These are phyloP conservation scores for Ciconia nigra DNA, from an alignment of 2,797 vertebrate genomes.

Conservation along the genomic window DNA sequence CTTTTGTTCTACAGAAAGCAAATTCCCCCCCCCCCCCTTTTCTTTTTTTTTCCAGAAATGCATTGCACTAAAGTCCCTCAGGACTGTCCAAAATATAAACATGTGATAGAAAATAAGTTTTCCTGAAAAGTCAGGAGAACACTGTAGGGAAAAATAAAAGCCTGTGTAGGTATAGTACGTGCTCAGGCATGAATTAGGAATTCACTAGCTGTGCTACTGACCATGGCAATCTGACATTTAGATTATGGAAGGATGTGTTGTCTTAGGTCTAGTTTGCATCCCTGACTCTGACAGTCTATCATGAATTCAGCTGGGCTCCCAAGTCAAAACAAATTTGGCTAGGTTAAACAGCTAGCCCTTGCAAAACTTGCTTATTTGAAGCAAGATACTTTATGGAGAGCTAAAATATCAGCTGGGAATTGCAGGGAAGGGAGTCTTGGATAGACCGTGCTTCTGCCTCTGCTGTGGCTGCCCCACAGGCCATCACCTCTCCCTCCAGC, in stretches of 20 bases:
- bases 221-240: background rate
- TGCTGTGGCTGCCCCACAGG: background rate
- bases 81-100: background rate
- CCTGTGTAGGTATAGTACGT: accelerated
- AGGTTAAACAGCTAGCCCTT: background rate
- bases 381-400: background rate
- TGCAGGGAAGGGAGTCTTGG: background rate
- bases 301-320: background rate
- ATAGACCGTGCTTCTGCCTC: background rate
- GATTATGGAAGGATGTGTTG: background rate
- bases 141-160: background rate
- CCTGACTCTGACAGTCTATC: background rate
- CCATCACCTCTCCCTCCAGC: background rate
- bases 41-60: background rate
- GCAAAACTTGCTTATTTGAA: background rate
- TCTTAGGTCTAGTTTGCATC: background rate
- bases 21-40: accelerated
- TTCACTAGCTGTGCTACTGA: background rate
- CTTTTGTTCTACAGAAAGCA: background rate
- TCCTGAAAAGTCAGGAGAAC: background rate
- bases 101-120: background rate
- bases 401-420: background rate
- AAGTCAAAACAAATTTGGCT: background rate
- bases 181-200: background rate
- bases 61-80: background rate